Base-by-base conservation (phyloP, 2,113 vertebrate species). In the Notothenia coriiceps region DNA sequence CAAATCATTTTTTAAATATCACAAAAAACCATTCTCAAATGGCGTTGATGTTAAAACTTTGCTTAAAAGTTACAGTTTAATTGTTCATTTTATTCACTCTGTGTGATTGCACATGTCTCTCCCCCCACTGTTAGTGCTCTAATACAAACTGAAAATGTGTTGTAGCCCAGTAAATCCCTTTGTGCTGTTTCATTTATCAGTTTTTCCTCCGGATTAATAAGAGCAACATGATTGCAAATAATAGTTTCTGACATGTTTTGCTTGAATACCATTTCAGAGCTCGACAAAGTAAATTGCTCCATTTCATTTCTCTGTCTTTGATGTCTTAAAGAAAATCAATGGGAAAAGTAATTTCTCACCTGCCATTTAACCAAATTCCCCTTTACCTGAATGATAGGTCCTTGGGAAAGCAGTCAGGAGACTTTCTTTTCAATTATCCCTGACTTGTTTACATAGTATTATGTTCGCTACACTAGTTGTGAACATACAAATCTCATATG, bases 341-440 rank as follows among this genome's bases (percentile, higher is more conserved):
- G 95, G 93, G 95, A 97, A 96, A 96, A 96, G 95, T 95, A 96
- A 97, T 97, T 98, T 97, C 95, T 96, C 95, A 94, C 88, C 94
- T 95, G 92, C 96, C 94, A 87, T 94, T 94, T 95, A 95, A 93
- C 95, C 94, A 93, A 94, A 93, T 93, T 93, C 91, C 95, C 94
- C 94, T 95, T 93, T 87, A 94, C 83, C 93, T 95, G 94, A 95
- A 95, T 95, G 95, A 96, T 95, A 94, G 96, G 93, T 93, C 94
- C 88, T 94, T 93, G 89, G 94, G 92, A 96, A 95, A 96, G 94
- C 93, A 95, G 95, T 94, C 94, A 92, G 88, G 95, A 96, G 95
- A 95, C 94, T 96, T 94, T 96, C 89, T 93, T 94, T 97, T 97
- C 96, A 98, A 97, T 99, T 98, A 98, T 97, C 93, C 94, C 91